Evolutionary conservation across 2,113 vertebrate genomes (phyloP).

Genomic region (Gallinago paraguaiae): DNA sequence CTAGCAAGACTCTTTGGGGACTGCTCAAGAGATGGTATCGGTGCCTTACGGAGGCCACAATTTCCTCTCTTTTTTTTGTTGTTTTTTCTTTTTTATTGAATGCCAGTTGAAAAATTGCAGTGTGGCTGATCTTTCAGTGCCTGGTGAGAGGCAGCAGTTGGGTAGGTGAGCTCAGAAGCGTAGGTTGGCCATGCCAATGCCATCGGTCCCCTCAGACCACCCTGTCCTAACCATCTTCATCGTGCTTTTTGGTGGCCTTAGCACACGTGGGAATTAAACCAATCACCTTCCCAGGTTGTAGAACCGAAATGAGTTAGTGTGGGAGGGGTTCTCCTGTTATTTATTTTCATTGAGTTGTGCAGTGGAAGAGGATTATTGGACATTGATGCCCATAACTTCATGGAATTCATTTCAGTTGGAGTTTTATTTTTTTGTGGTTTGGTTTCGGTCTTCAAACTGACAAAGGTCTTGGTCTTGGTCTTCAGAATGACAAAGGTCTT

Average conservation of each 20-base stretch:
- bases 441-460: not conserved
- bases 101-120: not conserved
- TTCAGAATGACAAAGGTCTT: too few relatives aligned
- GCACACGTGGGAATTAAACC: not conserved
- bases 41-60: conserved; percentile 69
- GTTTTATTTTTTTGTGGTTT: not conserved
- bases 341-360: not conserved
- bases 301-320: not conserved
- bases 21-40: conserved; percentile 20
- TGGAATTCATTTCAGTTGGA: not conserved
- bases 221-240: not conserved
- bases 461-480: not conserved
- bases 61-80: not conserved
- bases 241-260: not conserved
- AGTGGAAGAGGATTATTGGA: not conserved
- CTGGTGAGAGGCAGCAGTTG: not conserved
- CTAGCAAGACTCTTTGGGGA: not conserved
- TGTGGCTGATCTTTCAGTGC: not conserved
- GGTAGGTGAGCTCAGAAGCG: not conserved
- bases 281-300: accelerated
- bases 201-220: not conserved
- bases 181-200: not conserved
- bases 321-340: not conserved
- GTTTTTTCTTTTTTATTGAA: not conserved
- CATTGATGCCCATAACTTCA: not conserved